Evolutionary conservation across 2,888 invertebrate genomes (phyloP).

Genomic region (Temnothorax rugatulus): DNA sequence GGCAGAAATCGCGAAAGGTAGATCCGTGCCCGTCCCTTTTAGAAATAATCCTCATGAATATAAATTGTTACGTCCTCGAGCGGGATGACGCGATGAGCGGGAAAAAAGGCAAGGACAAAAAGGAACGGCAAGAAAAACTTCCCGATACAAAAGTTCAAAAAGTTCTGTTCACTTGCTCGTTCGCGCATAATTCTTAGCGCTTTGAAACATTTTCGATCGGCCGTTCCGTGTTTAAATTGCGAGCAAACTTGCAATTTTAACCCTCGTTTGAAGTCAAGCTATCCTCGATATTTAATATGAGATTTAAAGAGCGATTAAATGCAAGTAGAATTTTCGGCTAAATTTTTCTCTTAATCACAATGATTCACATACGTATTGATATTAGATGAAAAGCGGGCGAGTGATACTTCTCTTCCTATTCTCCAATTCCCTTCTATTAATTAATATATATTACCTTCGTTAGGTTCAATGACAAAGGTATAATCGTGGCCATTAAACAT

Average conservation of each 20-base stretch:
- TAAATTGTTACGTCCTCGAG: slow-evolving; percentile 73
- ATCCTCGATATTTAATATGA: not conserved
- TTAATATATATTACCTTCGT: slow-evolving; percentile 25
- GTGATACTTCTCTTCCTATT: not conserved
- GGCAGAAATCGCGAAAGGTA: slow-evolving; percentile 57
- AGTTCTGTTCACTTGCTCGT: slow-evolving; percentile 59
- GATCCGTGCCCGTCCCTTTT: slow-evolving; percentile 52
- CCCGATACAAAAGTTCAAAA: slow-evolving; percentile 71
- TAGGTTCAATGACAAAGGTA: slow-evolving; percentile 25
- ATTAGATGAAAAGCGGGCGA: not conserved
- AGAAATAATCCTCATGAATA: slow-evolving; percentile 79
- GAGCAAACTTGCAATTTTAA: slow-evolving; percentile 41
- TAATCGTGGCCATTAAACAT: slow-evolving; percentile 33
- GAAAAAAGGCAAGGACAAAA: slow-evolving; percentile 35
- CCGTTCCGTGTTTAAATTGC: slow-evolving; percentile 48
- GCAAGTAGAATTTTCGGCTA: not conserved
- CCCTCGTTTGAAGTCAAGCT: slow-evolving; percentile 13
- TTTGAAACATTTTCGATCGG: slow-evolving; percentile 57
- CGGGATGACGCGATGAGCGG: slow-evolving; percentile 53
- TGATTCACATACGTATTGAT: not conserved
- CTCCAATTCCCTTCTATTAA: not conserved
- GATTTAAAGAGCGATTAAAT: slow-evolving; percentile 29
- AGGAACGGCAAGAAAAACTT: slow-evolving; percentile 46
- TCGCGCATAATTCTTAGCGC: slow-evolving; percentile 61
- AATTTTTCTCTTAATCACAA: not conserved